Conservation (phyloP, 2,113 vertebrate genomes). For the Mastomys natalensis region DNA sequence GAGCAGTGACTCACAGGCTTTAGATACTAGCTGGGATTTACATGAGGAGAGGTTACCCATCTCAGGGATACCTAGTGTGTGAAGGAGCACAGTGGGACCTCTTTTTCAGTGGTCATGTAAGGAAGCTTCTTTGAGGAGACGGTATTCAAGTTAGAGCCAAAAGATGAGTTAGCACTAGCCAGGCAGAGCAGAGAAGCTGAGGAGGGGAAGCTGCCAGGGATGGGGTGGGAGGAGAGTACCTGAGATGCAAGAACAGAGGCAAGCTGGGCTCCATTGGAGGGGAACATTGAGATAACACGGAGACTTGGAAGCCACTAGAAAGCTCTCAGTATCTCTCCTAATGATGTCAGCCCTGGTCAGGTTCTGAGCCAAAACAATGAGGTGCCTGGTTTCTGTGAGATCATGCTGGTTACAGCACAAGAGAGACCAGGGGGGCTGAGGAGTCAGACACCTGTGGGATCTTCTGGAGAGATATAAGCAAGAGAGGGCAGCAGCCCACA, state of each 20-base stretch:
- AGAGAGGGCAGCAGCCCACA: not conserved
- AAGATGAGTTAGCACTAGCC: not conserved
- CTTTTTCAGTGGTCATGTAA: not conserved
- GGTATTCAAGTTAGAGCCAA: not conserved
- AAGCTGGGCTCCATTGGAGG: not conserved
- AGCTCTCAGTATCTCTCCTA: not conserved
- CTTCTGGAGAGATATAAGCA: not conserved
- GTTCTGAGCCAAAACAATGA: not conserved
- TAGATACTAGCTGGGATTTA: not conserved
- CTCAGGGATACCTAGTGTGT: not conserved
- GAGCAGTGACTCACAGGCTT: not conserved
- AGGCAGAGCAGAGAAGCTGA: not conserved
- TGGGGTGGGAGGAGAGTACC: not conserved
- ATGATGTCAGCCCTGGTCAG: not conserved
- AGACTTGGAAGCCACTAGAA: not conserved
- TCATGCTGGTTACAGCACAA: not conserved
- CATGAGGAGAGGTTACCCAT: not conserved
- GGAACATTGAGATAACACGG: not conserved
- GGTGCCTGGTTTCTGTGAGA: not conserved
- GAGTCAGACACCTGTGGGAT: too few species aligned
- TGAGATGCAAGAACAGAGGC: not conserved
- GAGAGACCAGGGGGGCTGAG: not conserved
- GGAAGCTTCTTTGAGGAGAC: not conserved
- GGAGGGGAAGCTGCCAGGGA: not conserved
- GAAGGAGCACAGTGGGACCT: not conserved